Conservation (phyloP, 2,888 invertebrate species). For the Drosophila emarginata region DNA sequence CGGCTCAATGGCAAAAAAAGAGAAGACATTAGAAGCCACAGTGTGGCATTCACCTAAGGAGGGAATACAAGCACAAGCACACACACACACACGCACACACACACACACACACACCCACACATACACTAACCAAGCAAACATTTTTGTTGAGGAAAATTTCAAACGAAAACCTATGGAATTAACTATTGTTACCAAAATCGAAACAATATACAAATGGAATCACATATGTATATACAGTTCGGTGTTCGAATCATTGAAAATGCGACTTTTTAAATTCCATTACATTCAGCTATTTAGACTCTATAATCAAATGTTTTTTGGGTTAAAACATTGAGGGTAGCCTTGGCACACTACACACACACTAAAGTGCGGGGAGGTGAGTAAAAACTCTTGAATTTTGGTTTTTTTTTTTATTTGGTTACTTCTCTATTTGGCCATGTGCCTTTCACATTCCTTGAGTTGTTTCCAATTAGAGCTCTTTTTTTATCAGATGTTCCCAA, state of each 20-base stretch:
- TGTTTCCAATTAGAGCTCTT: background rate
- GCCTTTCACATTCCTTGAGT: background rate
- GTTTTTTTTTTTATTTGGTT: background rate
- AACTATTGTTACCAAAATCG: too few relatives aligned
- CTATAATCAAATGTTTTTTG: background rate
- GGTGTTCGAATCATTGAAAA: too few relatives aligned
- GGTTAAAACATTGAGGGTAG: background rate
- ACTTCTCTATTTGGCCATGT: background rate
- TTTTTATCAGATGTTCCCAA: background rate
- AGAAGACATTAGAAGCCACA: slow-evolving; percentile 9
- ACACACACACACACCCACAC: background rate
- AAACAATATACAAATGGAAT: too few relatives aligned
- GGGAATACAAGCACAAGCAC: background rate
- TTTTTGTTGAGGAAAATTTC: background rate
- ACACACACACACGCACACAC: background rate
- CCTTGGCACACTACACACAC: background rate
- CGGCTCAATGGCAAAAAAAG: slow-evolving; percentile 32
- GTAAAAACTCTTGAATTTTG: slow-evolving; percentile 1
- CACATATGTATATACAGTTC: too few relatives aligned
- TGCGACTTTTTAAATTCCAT: too few relatives aligned
- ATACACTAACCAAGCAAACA: background rate
- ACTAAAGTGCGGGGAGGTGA: background rate
- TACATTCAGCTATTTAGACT: background rate
- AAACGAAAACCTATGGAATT: too few relatives aligned
- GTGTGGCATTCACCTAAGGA: background rate